Percentiles rank a stretch among this genome's conserved stretches.
These are phyloP conservation scores for Arbacia lixula DNA, from an alignment of 53 echinoderm and acorn worm species.

Conservation along the genomic window DNA sequence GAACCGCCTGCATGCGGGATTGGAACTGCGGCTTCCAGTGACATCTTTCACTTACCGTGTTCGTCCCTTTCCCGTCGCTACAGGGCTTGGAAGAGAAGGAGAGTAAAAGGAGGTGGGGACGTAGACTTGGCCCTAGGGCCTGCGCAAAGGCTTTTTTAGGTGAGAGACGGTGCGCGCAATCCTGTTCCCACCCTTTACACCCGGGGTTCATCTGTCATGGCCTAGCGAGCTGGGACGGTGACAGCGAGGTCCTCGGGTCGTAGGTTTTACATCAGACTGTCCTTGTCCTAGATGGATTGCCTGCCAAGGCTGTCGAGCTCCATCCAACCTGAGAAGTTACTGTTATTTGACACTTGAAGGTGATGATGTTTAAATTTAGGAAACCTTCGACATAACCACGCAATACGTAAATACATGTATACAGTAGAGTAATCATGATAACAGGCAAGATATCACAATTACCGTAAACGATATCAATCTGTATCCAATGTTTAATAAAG, in stretches of 20 bases:
- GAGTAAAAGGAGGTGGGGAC: too few relatives aligned
- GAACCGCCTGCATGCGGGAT: too few relatives aligned
- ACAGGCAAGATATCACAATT: too few relatives aligned
- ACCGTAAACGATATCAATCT: too few relatives aligned
- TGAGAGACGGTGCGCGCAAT: too few relatives aligned
- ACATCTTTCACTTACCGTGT: too few relatives aligned
- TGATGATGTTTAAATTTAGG: background rate
- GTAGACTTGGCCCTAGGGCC: too few relatives aligned
- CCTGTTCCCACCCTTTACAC: conserved; percentile 31
- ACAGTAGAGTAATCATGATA: too few relatives aligned
- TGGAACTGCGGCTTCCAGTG: conserved; percentile 58
- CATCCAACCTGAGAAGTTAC: conserved; percentile 37
- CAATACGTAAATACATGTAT: too few relatives aligned
- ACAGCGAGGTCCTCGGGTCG: conserved; percentile 64
- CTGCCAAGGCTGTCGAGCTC: conserved; percentile 52
- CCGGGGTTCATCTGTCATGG: conserved; percentile 44
- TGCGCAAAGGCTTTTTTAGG: too few relatives aligned
- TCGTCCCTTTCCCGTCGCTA: conserved; percentile 70
- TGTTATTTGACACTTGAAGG: conserved; percentile 19
- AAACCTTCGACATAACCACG: too few relatives aligned
- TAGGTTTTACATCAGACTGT: conserved; percentile 49
- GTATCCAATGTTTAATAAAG: too few relatives aligned
- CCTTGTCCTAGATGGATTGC: conserved; percentile 55
- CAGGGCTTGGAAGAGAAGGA: conserved; percentile 43
- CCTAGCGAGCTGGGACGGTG: conserved; percentile 57